These are phyloP conservation scores for Acropora yongei DNA, from an alignment of 64 coral and sea anemone species.

Conservation along the genomic window DNA sequence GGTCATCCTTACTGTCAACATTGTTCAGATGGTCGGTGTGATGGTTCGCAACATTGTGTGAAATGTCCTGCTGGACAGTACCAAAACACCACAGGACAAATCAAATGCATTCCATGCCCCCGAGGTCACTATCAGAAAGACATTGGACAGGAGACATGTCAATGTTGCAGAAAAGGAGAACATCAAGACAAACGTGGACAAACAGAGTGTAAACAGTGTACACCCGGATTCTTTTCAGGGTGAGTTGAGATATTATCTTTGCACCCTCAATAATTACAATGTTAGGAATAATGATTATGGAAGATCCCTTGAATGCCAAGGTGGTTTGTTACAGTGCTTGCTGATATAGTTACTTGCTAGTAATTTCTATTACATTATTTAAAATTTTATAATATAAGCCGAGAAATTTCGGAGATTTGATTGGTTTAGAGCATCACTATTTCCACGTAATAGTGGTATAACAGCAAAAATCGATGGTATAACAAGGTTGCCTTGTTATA, in stretches of 20 bases:
- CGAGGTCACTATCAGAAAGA: conserved; percentile 42
- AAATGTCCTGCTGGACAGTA: conserved; percentile 54
- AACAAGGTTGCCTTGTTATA: no score
- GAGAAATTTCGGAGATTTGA: no score
- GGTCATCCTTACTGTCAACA: conserved; percentile 37
- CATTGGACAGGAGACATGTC: conserved; percentile 15
- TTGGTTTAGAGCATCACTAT: no score
- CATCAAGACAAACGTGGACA: conserved; percentile 8
- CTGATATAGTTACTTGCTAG: no score
- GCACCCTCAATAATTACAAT: no score
- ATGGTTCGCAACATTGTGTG: not conserved
- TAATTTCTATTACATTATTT: no score
- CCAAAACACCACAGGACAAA: conserved; percentile 60
- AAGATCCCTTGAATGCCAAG: no score
- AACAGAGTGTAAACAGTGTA: not conserved
- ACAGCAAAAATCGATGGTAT: no score
- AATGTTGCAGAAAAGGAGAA: conserved; percentile 35
- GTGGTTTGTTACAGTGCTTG: no score
- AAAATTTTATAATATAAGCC: no score
- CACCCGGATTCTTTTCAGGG: conserved; percentile 17
- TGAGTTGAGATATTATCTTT: not conserved
- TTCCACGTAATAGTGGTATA: no score
- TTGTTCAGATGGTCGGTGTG: conserved; percentile 55
- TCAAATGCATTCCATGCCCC: conserved; percentile 32
- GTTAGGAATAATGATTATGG: no score